These are phyloP conservation scores for Eclectus roratus DNA, from an alignment of 2,113 vertebrate genomes.

Conservation along the genomic window DNA sequence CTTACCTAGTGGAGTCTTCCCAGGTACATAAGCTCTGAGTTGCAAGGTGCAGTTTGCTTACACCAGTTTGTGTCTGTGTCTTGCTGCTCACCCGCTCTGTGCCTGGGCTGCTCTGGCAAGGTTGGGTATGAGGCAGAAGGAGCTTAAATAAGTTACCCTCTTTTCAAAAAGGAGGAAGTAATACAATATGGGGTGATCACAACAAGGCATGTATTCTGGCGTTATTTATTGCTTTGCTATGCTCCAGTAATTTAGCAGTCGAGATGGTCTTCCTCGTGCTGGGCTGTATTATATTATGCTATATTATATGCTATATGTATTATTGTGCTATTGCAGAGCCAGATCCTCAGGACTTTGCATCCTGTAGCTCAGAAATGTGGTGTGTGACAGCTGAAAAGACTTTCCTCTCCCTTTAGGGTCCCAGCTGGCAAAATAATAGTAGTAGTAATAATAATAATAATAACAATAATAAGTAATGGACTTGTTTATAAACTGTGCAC, in stretches of 20 bases:
- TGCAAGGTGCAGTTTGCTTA: background rate
- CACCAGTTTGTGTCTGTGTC: background rate
- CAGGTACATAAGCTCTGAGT: background rate
- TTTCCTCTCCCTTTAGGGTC: background rate
- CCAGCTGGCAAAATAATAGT: background rate
- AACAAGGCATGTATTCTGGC: background rate
- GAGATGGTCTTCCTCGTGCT: background rate
- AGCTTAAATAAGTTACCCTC: slow-evolving; percentile 31
- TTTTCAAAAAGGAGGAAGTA: slow-evolving; percentile 7
- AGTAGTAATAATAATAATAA: background rate
- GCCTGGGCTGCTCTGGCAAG: background rate
- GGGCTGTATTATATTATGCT: background rate
- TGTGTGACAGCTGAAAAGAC: background rate
- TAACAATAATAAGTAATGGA: background rate
- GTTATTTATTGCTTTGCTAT: background rate
- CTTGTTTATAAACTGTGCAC: background rate
- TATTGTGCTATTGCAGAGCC: background rate
- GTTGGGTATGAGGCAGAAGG: background rate
- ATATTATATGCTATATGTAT: background rate
- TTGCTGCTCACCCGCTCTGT: background rate
- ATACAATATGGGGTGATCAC: slow-evolving; percentile 5
- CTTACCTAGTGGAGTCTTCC: background rate
- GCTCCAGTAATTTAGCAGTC: background rate
- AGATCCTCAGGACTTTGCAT: background rate
- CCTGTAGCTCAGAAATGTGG: background rate